Conservation (phyloP, 2,797 vertebrate species). For the Protosalanx chinensis region DNA sequence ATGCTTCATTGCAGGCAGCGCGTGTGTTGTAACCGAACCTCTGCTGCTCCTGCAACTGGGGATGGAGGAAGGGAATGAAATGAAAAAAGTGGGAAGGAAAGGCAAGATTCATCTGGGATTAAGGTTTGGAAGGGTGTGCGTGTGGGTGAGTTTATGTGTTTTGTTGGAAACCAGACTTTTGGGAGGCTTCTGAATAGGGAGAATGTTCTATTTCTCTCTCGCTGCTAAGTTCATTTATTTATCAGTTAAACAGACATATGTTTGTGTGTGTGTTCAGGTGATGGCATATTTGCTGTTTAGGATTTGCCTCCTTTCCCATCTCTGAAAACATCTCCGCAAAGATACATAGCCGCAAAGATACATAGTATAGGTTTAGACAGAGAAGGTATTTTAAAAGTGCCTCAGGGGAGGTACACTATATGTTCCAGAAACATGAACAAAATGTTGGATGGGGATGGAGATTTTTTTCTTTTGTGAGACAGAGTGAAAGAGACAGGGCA, state of each 20-base stretch:
- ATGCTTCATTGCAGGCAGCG: constrained; percentile 72
- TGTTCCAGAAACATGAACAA: not conserved
- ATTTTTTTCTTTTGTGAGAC: not conserved
- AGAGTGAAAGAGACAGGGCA: constrained; percentile 13
- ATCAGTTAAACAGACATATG: constrained; percentile 36
- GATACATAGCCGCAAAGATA: no score
- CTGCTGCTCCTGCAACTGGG: constrained; percentile 60
- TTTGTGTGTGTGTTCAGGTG: constrained; percentile 2
- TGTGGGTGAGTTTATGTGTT: constrained; percentile 7
- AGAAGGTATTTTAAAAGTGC: not conserved
- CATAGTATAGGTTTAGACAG: no score
- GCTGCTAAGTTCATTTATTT: constrained; percentile 51
- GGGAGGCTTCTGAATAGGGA: constrained; percentile 48
- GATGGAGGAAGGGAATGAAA: constrained; percentile 14
- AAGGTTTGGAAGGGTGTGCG: constrained; percentile 8
- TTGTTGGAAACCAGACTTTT: constrained; percentile 50
- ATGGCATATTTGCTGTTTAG: no score
- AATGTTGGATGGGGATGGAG: constrained; percentile 3
- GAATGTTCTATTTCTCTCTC: constrained; percentile 52
- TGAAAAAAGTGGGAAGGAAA: not conserved
- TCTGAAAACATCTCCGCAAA: no score
- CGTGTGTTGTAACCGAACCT: constrained; percentile 71
- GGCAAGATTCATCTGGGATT: not conserved
- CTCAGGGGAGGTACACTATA: not conserved
- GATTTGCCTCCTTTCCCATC: no score